Evolutionary conservation across 1,140 invertebrate genomes (phyloP), one percentile per base, ranked within the genome.

Genomic region (Oryzaephilus surinamensis): DNA sequence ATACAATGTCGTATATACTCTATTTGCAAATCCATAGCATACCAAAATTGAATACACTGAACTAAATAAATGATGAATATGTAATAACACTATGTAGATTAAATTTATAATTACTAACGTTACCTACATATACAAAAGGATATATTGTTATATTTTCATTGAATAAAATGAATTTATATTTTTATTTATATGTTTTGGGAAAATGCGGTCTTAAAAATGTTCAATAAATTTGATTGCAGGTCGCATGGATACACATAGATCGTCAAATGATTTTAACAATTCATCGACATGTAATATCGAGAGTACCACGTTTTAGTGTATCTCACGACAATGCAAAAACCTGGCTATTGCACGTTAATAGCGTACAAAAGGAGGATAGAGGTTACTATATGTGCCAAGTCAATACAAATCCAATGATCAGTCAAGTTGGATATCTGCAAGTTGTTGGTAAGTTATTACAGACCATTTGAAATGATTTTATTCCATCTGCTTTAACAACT

Each of bases 401-500:
- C 36, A 95, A 94, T 63, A 91, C 91, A n/a, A 87, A 89, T 58
- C 91, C 91, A 0, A 93, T 95, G 86, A 92, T 92, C 43, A 89
- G 81, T 57, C 87, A 91, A 75, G 84, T 91, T 6, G 92, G 89
- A 37, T 92, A 88, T 61, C 72, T 97, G 4, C 84, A 94, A 70
- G 88, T 97, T 42, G 86, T 93, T 31, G 90, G 92, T 95, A 63
- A 80, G 83, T 73, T 31, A n/a, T n/a, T n/a, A n/a, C n/a, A n/a
- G n/a, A n/a, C n/a, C n/a, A n/a, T n/a, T n/a, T n/a, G n/a, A n/a
- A n/a, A n/a, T n/a, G n/a, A n/a, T n/a, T n/a, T n/a, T n/a, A n/a
- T n/a, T n/a, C n/a, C n/a, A n/a, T n/a, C n/a, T 7, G 5, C 14
- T 6, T 6, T 5, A 5, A 15, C 13, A 32, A 34, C 21, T 21